phyloP scores from a whole-genome alignment of 1,140 invertebrate genomes.

The Drosophila nigrodunni region DNA sequence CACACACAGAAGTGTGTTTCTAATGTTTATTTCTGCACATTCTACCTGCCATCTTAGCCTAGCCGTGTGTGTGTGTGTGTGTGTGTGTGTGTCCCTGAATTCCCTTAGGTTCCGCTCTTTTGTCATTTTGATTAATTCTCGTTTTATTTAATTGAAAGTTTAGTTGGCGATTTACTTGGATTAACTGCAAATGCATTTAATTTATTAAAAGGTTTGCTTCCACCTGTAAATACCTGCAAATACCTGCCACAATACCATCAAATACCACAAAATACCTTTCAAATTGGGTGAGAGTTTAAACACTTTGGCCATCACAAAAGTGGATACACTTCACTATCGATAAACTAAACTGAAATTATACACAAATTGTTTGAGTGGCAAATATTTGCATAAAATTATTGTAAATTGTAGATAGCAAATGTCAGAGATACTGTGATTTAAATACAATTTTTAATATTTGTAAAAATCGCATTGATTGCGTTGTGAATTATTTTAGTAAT shows the following conservation, averaged over 20 bases:
- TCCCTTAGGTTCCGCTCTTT: background rate
- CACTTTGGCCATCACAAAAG: background rate
- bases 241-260: background rate
- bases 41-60: conserved; percentile 60
- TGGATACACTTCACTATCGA: background rate
- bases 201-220: conserved; percentile 30
- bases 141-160: conserved; percentile 78
- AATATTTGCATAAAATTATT: too few relatives aligned
- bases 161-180: conserved; percentile 58
- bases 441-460: background rate
- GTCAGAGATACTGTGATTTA: background rate
- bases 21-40: conserved; percentile 68
- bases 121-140: conserved; percentile 69
- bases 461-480: background rate
- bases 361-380: too few relatives aligned
- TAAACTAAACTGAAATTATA: too few relatives aligned
- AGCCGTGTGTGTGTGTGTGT: conserved; percentile 7
- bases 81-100: conserved; percentile 19
- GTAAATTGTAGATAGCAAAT: conserved; percentile 2
- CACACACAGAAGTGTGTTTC: conserved; percentile 14
- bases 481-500: background rate
- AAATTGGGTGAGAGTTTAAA: background rate
- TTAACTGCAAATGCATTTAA: conserved; percentile 60
- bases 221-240: background rate
- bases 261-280: background rate